These are phyloP conservation scores for Panthera leo DNA, from an alignment of 2,113 vertebrate species.

Conservation along the genomic window DNA sequence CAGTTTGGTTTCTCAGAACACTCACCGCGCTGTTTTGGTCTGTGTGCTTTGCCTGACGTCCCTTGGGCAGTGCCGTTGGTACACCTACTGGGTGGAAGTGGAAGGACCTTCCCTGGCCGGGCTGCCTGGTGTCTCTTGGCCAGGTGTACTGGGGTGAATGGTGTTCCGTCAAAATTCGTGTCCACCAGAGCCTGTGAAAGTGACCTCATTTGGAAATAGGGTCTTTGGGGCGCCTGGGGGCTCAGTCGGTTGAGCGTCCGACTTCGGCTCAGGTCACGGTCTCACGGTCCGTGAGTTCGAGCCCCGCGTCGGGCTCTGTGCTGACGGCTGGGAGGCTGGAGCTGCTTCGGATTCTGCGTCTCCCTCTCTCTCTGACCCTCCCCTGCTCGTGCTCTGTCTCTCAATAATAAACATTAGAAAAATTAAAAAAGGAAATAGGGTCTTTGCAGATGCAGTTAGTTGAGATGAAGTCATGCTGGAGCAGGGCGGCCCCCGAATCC, in stretches of 20 bases:
- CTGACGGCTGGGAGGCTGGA: fast-evolving
- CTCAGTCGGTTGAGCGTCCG: too few relatives aligned
- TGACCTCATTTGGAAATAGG: background rate
- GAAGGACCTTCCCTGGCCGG: background rate
- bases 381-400: too few relatives aligned
- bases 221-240: background rate
- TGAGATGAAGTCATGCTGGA: background rate
- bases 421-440: background rate
- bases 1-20: background rate
- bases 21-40: background rate
- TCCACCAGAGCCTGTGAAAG: background rate
- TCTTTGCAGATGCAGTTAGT: background rate
- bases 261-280: too few relatives aligned
- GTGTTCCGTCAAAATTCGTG: background rate
- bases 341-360: too few relatives aligned
- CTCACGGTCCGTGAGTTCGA: too few relatives aligned
- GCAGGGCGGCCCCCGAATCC: background rate
- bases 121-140: background rate
- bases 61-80: background rate
- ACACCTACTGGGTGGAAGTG: background rate
- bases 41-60: background rate
- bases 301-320: too few relatives aligned
- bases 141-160: background rate
- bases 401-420: too few relatives aligned
- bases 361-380: too few relatives aligned